These are phyloP conservation scores for Psococerastis gibbosa DNA, from an alignment of 2,888 invertebrate genomes.

Conservation along the genomic window DNA sequence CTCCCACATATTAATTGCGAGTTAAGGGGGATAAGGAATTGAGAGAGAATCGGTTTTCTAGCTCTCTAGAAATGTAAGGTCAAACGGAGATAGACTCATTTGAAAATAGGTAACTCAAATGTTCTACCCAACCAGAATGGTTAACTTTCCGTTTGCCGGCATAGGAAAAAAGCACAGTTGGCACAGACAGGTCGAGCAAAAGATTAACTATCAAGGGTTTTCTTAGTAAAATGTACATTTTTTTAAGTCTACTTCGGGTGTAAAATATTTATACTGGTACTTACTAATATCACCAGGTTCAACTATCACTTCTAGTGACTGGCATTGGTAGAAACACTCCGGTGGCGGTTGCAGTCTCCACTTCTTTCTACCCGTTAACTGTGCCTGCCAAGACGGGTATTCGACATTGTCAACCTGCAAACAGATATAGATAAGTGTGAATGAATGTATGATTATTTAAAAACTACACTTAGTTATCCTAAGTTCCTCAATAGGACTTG, in stretches of 20 bases:
- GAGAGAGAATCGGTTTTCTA: too few species aligned
- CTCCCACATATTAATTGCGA: too few species aligned
- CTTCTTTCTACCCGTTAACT: conserved; percentile 67
- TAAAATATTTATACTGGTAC: conserved; percentile 20
- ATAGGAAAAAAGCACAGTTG: background rate
- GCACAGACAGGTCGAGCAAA: too few species aligned
- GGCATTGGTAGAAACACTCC: conserved; percentile 71
- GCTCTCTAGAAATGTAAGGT: too few species aligned
- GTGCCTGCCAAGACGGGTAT: conserved; percentile 94
- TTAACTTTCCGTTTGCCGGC: background rate
- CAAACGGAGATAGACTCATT: too few species aligned
- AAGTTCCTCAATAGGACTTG: too few species aligned
- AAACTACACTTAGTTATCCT: too few species aligned
- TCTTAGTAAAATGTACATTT: conserved; percentile 3
- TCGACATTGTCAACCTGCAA: conserved; percentile 78
- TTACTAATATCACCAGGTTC: conserved; percentile 80
- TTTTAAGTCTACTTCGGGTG: background rate
- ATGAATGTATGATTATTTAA: too few species aligned
- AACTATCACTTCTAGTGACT: conserved; percentile 46
- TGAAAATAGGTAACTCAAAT: too few species aligned
- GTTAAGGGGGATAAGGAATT: too few species aligned
- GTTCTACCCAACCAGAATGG: too few species aligned
- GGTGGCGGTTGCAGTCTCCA: conserved; percentile 87
- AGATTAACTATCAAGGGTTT: too few species aligned
- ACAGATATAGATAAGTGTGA: background rate